A percentile compares a stretch with the other conserved stretches of the same genome.
phyloP scores from a whole-genome alignment of 2,113 vertebrate species.

The Lates calcarifer region DNA sequence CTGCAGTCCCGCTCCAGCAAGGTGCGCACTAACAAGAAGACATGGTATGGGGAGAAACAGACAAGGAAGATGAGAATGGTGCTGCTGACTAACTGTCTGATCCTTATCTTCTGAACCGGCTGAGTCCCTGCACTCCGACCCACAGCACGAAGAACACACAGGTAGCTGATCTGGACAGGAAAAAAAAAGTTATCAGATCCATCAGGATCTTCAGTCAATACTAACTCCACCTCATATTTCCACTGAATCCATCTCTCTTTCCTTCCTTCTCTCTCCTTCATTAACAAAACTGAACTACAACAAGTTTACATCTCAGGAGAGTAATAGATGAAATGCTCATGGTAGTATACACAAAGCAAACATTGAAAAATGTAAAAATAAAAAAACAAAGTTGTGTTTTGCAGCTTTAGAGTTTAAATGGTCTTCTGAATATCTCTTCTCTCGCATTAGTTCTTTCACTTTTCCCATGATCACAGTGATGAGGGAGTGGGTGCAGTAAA shows the following conservation, averaged over 20 bases:
- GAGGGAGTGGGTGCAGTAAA: too few relatives aligned
- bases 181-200: neutral
- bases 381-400: too few relatives aligned
- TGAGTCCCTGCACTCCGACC: conserved; percentile 92
- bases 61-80: conserved; percentile 95
- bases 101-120: conserved; percentile 91
- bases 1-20: conserved; percentile 88
- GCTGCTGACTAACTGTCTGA: conserved; percentile 93
- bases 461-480: too few relatives aligned
- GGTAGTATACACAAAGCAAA: too few relatives aligned
- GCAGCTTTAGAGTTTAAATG: too few relatives aligned
- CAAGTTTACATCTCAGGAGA: too few relatives aligned
- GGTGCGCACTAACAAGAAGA: conserved; percentile 92
- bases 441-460: too few relatives aligned
- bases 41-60: conserved; percentile 96
- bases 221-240: neutral
- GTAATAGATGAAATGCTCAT: too few relatives aligned
- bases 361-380: too few relatives aligned
- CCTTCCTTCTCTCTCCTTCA: too few relatives aligned
- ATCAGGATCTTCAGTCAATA: neutral
- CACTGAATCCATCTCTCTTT: neutral
- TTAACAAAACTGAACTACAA: too few relatives aligned
- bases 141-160: conserved; percentile 90
- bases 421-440: too few relatives aligned
- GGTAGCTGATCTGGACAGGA: conserved; percentile 82